Base-by-base conservation (phyloP, 1,140 invertebrate species). In the Penaeus japonicus region DNA sequence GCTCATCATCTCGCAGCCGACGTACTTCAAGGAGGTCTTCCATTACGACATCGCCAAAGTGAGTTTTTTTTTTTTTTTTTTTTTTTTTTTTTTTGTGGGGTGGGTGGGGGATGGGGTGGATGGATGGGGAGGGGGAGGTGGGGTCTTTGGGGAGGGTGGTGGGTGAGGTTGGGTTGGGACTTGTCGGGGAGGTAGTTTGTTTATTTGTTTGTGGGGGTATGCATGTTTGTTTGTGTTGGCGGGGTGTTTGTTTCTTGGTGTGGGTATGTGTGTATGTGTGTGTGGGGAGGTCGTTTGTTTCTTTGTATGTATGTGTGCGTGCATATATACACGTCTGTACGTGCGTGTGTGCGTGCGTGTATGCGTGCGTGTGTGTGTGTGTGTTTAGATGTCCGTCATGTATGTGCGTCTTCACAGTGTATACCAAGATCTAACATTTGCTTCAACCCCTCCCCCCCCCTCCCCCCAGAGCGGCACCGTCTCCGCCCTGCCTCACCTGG, bases 1-100 rank as follows among this genome's bases (percentile, higher is more conserved):
- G 22, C 94, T 99, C 24, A 97, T 99, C n/a, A 95, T 99, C 77
- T 99, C 98, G 90, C 99, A 99, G 92, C 96, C 98, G 3, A 96
- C 96, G 20, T 99, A 99, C 92, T 97, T 99, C 92, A 96, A 96
- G 91, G 96, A 98, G 92, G 96, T 97, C 73, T 99, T 99, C 91
- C 94, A 95, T 79, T 97, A 98, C 93, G 94, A 97, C 89, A 96
- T 98, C 83, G 96, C 96, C 89, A 96, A 98, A 94, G 98, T 98
- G 93, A 94, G 93, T 91, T 35, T 55, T 32, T 27, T 82, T 53
- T 15, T n/a, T n/a, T n/a, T n/a, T n/a, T n/a, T n/a, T n/a, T n/a
- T n/a, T n/a, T 32, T 27, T 27, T 87, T n/a, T 47, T n/a, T 79
- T n/a, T 79, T 81, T 20, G 62, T 75, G 82, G 22, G 57, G 22